Evolutionary conservation across 2,113 vertebrate species (phyloP).

Genomic region (Ptilorrhoa leucosticta): DNA sequence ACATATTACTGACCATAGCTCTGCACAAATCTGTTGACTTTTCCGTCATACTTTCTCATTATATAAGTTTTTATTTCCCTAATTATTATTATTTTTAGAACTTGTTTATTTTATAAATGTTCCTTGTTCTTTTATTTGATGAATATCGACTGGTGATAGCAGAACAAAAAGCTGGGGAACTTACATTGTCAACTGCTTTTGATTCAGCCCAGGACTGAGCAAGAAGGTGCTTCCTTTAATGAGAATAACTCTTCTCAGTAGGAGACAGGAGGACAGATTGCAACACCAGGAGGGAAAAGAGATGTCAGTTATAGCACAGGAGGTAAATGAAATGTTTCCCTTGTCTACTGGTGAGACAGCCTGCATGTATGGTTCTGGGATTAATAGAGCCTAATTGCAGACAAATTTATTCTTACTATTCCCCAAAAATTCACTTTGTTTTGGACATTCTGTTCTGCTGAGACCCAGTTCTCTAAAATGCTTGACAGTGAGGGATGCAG

Average conservation of each 20-base stretch:
- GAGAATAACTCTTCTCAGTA: neutral
- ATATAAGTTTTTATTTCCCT: conserved; percentile 1
- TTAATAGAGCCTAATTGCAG: neutral
- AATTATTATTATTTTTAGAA: neutral
- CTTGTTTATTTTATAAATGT: neutral
- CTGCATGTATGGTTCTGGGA: neutral
- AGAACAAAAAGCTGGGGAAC: neutral
- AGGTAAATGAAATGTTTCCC: neutral
- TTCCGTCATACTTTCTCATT: neutral
- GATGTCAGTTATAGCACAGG: neutral
- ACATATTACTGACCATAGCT: neutral
- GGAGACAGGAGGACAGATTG: neutral
- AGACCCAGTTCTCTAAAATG: neutral
- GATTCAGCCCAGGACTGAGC: neutral
- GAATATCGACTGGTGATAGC: neutral
- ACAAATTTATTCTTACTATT: neutral
- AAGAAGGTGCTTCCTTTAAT: neutral
- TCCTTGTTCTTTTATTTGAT: neutral
- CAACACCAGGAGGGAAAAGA: neutral
- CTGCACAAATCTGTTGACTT: neutral
- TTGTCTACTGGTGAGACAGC: neutral
- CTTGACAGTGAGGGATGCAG: neutral
- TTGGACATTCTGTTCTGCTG: neutral
- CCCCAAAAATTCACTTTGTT: neutral
- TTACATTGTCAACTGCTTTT: neutral